A percentile compares a stretch with the other conserved stretches of the same genome.
Conservation (phyloP, 1,140 invertebrate species). For the Leptinotarsa defecta region DNA sequence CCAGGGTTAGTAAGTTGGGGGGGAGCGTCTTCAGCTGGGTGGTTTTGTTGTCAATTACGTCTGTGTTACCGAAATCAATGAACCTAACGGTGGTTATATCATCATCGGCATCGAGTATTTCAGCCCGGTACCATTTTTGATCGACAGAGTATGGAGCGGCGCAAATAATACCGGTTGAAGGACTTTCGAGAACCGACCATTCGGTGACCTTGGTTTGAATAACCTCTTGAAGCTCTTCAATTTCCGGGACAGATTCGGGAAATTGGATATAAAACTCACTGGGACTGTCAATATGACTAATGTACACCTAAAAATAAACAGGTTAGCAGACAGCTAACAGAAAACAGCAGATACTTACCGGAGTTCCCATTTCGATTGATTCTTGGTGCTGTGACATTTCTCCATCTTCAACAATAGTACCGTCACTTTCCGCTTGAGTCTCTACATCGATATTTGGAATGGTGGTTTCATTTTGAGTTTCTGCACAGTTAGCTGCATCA, state of each 20-base stretch:
- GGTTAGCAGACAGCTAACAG: conserved; percentile 15
- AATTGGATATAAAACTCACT: conserved; percentile 71
- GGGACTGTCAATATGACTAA: conserved; percentile 69
- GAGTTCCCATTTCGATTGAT: neutral
- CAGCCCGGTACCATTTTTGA: conserved; percentile 78
- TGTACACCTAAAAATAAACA: conserved; percentile 53
- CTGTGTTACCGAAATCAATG: conserved; percentile 83
- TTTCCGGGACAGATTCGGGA: conserved; percentile 56
- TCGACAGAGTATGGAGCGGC: conserved; percentile 75
- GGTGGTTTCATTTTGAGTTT: neutral
- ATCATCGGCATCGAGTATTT: conserved; percentile 72
- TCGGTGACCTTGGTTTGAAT: conserved; percentile 62
- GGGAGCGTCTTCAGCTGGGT: conserved; percentile 65
- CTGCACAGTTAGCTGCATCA: neutral
- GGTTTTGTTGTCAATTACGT: conserved; percentile 64
- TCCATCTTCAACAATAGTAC: neutral
- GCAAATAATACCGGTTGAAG: conserved; percentile 69
- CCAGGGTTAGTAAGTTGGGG: conserved; percentile 49
- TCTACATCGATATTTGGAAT: neutral
- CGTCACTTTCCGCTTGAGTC: neutral
- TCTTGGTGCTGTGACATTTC: neutral
- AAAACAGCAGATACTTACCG: neutral
- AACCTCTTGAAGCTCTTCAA: conserved; percentile 63
- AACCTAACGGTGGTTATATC: conserved; percentile 77
- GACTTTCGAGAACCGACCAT: conserved; percentile 60